Percentiles rank a stretch among this genome's conserved stretches.
Evolutionary conservation across 2,113 vertebrate species (phyloP).

Genomic region (Montifringilla adamsi): DNA sequence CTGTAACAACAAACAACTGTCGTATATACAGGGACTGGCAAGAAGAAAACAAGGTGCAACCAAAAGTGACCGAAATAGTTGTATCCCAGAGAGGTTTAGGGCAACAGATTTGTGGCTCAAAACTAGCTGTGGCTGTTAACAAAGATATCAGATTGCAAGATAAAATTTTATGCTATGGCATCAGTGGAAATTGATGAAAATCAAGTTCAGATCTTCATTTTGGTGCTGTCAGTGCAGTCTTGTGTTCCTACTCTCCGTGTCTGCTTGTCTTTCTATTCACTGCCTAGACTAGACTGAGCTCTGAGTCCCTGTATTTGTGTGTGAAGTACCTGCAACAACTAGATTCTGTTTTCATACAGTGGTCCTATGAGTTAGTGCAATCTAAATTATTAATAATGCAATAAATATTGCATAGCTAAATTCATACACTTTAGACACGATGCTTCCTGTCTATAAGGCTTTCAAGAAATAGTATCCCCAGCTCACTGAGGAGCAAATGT

Average conservation of each 20-base stretch:
- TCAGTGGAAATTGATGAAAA: background rate
- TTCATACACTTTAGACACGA: background rate
- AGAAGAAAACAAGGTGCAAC: background rate
- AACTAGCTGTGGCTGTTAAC: background rate
- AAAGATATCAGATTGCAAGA: background rate
- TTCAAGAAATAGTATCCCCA: background rate
- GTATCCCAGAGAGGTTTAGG: background rate
- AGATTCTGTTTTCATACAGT: background rate
- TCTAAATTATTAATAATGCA: constrained; percentile 14
- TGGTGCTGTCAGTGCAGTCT: background rate
- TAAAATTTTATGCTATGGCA: background rate
- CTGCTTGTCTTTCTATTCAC: background rate
- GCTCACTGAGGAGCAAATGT: background rate
- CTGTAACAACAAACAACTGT: background rate
- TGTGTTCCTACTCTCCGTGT: background rate
- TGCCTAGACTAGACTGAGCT: background rate
- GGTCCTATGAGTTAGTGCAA: background rate
- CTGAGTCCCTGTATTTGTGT: background rate
- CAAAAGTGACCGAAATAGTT: background rate
- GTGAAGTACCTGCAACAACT: background rate
- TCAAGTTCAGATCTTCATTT: background rate
- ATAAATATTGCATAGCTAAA: background rate
- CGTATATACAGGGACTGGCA: background rate
- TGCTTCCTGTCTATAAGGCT: background rate
- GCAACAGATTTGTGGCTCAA: background rate